Evolutionary conservation across 2,888 invertebrate genomes (phyloP).

Genomic region (Hipparchia sbordonii): DNA sequence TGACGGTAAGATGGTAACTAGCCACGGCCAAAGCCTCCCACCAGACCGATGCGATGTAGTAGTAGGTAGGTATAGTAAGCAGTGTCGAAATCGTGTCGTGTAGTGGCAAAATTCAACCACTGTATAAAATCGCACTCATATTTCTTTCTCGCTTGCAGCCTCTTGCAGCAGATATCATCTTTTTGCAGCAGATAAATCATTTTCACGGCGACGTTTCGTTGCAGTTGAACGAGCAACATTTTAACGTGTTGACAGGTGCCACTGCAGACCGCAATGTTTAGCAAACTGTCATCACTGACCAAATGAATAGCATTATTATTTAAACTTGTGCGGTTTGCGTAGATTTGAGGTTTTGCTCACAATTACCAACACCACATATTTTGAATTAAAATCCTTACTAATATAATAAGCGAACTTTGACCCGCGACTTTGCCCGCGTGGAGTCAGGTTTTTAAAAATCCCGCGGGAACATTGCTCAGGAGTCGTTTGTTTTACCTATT

Average conservation of each 20-base stretch:
- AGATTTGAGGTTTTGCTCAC: conserved; percentile 1
- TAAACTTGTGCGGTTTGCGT: not conserved
- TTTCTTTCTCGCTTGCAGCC: not conserved
- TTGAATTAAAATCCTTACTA: too few relatives aligned
- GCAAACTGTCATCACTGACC: conserved; percentile 19
- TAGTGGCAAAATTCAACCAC: not conserved
- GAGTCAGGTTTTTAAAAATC: too few relatives aligned
- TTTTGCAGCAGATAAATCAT: not conserved
- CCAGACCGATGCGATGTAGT: too few relatives aligned
- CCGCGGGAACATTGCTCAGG: too few relatives aligned
- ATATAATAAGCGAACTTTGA: too few relatives aligned
- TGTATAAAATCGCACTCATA: not conserved
- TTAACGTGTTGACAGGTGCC: conserved; percentile 8
- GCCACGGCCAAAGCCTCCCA: too few relatives aligned
- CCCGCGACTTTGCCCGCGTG: too few relatives aligned
- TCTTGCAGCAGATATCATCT: not conserved
- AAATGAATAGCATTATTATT: conserved; percentile 15
- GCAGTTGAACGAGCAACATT: not conserved
- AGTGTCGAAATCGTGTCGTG: not conserved
- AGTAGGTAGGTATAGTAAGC: not conserved
- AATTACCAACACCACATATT: too few relatives aligned
- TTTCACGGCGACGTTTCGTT: conserved; percentile 2
- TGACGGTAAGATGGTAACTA: too few relatives aligned
- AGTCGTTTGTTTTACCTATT: too few relatives aligned
- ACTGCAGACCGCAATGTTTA: conserved; percentile 18